A percentile compares a stretch with the other conserved stretches of the same genome.
phyloP scores from a whole-genome alignment of 1,140 invertebrate genomes.

The Papilio glaucus region DNA sequence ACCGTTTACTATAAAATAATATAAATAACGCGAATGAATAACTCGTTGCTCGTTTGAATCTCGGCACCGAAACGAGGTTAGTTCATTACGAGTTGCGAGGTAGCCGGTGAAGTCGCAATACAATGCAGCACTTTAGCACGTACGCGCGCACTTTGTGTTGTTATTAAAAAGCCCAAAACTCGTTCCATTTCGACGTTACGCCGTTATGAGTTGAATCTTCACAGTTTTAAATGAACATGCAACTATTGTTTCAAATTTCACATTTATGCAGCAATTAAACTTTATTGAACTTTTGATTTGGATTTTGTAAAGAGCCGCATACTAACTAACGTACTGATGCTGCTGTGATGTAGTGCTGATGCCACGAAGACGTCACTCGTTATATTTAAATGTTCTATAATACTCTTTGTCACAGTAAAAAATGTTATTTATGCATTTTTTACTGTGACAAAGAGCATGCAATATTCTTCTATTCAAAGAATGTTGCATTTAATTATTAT shows the following conservation, averaged over 20 bases:
- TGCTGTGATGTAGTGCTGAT: too few species aligned
- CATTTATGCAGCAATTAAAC: conserved; percentile 15
- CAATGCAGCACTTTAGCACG: conserved; percentile 24
- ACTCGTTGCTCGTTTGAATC: conserved; percentile 20
- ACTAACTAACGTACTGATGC: too few species aligned
- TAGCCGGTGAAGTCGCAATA: not conserved
- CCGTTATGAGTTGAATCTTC: conserved; percentile 34
- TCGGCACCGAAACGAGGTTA: conserved; percentile 26
- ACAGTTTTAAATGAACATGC: conserved; percentile 28
- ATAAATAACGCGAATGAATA: not conserved
- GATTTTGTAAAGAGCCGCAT: not conserved
- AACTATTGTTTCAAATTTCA: conserved; percentile 23
- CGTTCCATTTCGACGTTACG: conserved; percentile 30
- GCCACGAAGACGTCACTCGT: too few species aligned
- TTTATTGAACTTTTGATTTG: not conserved
- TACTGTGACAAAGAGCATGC: too few species aligned
- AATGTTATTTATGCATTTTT: too few species aligned
- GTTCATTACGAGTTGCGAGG: conserved; percentile 7
- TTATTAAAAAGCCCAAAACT: conserved; percentile 37
- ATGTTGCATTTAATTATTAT: not conserved
- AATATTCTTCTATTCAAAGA: not conserved
- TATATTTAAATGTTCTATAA: too few species aligned
- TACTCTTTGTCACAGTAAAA: too few species aligned
- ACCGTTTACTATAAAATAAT: not conserved
- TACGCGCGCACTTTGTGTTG: conserved; percentile 34